Percentiles rank a stretch among this genome's conserved stretches.
Evolutionary conservation across 1,140 invertebrate species (phyloP).

Genomic region (Archivesica marissinica): DNA sequence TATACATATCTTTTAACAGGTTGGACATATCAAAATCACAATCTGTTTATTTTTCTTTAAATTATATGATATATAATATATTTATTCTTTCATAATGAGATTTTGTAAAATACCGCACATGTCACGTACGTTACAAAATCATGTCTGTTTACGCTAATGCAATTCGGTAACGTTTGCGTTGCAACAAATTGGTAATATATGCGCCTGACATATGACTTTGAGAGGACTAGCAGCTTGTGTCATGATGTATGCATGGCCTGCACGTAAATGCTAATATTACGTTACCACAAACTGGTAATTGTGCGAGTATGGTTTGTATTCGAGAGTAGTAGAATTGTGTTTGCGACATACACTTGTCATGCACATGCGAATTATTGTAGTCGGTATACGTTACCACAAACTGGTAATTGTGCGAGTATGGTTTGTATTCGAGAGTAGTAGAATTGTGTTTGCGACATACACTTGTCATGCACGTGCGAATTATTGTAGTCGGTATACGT

Average conservation of each 20-base stretch:
- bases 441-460: too few relatives aligned
- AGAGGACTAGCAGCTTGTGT: too few relatives aligned
- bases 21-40: neutral
- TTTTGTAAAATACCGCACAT: neutral
- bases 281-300: too few relatives aligned
- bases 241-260: too few relatives aligned
- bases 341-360: too few relatives aligned
- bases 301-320: too few relatives aligned
- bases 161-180: neutral
- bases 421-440: too few relatives aligned
- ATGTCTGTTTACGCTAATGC: neutral
- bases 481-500: too few relatives aligned
- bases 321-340: too few relatives aligned
- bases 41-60: neutral
- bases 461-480: too few relatives aligned
- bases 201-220: neutral
- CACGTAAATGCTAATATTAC: too few relatives aligned
- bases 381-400: neutral
- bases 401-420: too few relatives aligned
- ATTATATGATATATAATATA: slow-evolving; percentile 23
- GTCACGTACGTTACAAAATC: slow-evolving; percentile 2
- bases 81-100: slow-evolving; percentile 30
- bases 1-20: slow-evolving; percentile 36
- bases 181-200: neutral
- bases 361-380: neutral